Conservation (phyloP, 2,888 invertebrate species). For the Metacarcinus magister region DNA sequence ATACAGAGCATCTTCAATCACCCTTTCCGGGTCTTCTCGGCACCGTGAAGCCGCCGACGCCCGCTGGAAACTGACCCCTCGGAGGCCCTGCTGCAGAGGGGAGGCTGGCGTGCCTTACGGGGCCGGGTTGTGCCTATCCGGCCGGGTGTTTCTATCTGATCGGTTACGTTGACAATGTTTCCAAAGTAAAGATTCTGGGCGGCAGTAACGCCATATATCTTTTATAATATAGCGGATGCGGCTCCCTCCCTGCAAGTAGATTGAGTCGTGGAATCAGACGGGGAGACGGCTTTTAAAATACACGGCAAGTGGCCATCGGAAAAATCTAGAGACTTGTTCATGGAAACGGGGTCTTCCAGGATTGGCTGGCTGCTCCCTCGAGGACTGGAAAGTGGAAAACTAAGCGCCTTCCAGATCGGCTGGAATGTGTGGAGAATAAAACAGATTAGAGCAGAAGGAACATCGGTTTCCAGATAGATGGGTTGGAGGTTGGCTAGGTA, state of each 20-base stretch:
- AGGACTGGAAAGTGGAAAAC: slow-evolving; percentile 82
- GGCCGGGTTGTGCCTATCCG: slow-evolving; percentile 60
- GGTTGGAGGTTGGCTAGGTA: slow-evolving; percentile 79
- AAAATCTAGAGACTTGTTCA: slow-evolving; percentile 79
- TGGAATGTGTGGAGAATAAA: slow-evolving; percentile 82
- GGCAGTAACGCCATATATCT: slow-evolving; percentile 80
- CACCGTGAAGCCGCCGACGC: slow-evolving; percentile 18
- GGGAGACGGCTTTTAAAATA: slow-evolving; percentile 78
- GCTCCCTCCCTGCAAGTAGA: slow-evolving; percentile 75
- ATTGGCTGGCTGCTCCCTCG: slow-evolving; percentile 81
- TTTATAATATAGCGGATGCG: slow-evolving; percentile 80
- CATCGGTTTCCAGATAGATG: slow-evolving; percentile 82
- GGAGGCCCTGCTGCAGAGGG: neutral
- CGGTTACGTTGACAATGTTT: slow-evolving; percentile 83
- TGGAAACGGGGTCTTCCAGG: slow-evolving; percentile 80
- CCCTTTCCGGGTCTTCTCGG: slow-evolving; percentile 76
- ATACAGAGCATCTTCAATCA: slow-evolving; percentile 83
- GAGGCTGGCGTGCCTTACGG: neutral
- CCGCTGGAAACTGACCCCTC: slow-evolving; percentile 49
- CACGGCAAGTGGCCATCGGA: slow-evolving; percentile 75
- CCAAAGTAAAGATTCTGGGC: slow-evolving; percentile 82
- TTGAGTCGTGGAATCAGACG: slow-evolving; percentile 78
- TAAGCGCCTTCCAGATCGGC: slow-evolving; percentile 82
- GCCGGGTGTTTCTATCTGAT: slow-evolving; percentile 81
- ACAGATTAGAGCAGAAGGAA: slow-evolving; percentile 82